Conservation (phyloP, 2,888 invertebrate species). For the Odontomyia ornata region DNA sequence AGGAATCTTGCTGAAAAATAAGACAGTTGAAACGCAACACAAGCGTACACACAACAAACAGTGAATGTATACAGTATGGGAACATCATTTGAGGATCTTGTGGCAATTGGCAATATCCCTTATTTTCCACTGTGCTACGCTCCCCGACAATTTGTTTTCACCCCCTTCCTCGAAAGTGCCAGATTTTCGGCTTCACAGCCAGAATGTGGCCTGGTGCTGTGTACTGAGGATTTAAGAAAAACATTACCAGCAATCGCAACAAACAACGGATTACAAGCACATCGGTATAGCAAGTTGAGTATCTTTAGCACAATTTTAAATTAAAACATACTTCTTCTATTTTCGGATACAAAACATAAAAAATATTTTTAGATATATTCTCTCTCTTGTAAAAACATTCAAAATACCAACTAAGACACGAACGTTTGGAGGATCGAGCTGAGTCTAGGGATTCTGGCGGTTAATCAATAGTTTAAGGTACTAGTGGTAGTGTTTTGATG, state of each 20-base stretch:
- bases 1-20: neutral
- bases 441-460: constrained; percentile 15
- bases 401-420: constrained; percentile 39
- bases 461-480: neutral
- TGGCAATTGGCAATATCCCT: neutral
- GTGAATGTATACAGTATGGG: neutral
- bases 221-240: no score
- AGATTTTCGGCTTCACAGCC: neutral
- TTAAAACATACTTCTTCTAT: constrained; percentile 48
- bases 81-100: neutral
- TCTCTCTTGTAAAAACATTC: constrained; percentile 25
- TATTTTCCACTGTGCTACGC: neutral
- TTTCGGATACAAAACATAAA: constrained; percentile 50
- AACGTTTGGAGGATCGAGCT: neutral
- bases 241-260: neutral
- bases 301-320: constrained; percentile 49
- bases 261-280: no score
- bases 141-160: neutral
- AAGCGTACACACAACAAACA: constrained; percentile 28
- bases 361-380: constrained; percentile 47
- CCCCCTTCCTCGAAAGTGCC: neutral
- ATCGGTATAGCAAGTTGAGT: constrained; percentile 4
- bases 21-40: constrained; percentile 3
- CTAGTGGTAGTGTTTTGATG: neutral
- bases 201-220: neutral